These are phyloP conservation scores for Dynastes tityus DNA, from an alignment of 2,888 invertebrate species.

Conservation along the genomic window DNA sequence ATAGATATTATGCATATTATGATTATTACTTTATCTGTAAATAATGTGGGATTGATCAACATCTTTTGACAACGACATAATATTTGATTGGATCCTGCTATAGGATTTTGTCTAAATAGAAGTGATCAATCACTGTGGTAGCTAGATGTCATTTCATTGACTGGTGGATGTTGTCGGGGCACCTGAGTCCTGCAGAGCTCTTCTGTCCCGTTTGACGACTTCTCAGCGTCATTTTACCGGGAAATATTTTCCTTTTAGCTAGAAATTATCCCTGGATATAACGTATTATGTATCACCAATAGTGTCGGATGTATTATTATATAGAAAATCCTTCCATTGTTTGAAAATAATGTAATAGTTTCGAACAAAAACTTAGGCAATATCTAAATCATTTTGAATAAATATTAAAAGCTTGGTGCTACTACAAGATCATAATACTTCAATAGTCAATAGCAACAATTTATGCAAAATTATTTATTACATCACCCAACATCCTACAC, in stretches of 20 bases:
- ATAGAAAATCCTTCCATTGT: no score
- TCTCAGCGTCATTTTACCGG: neutral
- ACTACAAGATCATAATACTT: no score
- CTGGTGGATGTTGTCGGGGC: conserved; percentile 65
- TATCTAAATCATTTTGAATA: no score
- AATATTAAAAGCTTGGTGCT: no score
- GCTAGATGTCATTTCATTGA: conserved; percentile 68
- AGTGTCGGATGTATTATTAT: neutral
- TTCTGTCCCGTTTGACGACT: neutral
- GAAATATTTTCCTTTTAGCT: neutral
- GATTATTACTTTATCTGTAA: neutral
- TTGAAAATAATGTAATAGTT: no score
- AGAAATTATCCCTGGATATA: neutral
- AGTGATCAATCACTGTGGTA: conserved; percentile 67
- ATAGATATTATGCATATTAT: no score
- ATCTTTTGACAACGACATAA: conserved; percentile 64
- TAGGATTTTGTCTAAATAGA: conserved; percentile 69
- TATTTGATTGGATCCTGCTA: conserved; percentile 71
- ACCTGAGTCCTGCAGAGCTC: conserved; percentile 61
- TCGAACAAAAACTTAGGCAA: no score
- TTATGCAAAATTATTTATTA: no score
- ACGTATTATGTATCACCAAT: neutral
- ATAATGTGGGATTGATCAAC: conserved; percentile 30
- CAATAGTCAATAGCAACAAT: no score
- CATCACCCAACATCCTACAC: no score